These are phyloP conservation scores for Harpalus rubripes DNA, from an alignment of 2,888 invertebrate genomes.

Conservation along the genomic window DNA sequence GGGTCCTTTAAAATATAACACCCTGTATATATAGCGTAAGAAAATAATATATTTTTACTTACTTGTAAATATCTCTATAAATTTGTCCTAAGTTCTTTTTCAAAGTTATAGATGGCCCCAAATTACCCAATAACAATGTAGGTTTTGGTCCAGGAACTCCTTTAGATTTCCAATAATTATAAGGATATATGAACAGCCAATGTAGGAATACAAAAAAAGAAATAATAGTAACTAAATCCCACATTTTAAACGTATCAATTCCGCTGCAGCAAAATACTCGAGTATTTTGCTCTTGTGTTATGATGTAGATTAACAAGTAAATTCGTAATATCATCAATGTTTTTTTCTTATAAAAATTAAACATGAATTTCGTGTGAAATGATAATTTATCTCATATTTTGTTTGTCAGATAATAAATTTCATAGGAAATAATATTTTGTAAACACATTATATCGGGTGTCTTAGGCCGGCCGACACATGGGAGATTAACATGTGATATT, in stretches of 20 bases:
- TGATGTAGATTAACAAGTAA: not conserved
- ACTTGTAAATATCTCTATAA: constrained; percentile 76
- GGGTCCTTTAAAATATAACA: too few species aligned
- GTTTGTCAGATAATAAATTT: not conserved
- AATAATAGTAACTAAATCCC: constrained; percentile 27
- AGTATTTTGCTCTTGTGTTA: not conserved
- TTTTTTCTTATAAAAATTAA: not conserved
- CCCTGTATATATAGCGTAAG: not conserved
- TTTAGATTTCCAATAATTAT: constrained; percentile 75
- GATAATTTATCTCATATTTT: not conserved
- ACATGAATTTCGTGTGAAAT: not conserved
- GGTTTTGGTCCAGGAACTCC: constrained; percentile 76
- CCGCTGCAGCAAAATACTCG: not conserved
- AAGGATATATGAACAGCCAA: constrained; percentile 71
- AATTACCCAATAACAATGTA: constrained; percentile 74
- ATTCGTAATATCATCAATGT: not conserved
- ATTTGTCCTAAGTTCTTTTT: constrained; percentile 74
- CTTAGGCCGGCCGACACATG: too few species aligned
- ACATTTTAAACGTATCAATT: constrained; percentile 12
- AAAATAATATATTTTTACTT: constrained; percentile 62
- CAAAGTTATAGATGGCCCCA: constrained; percentile 72
- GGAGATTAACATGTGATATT: too few species aligned
- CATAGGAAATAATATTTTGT: too few species aligned
- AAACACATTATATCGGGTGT: too few species aligned
- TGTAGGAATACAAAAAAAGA: constrained; percentile 55